Conservation (phyloP, 2,888 invertebrate species). For the Aphrophora alni region DNA sequence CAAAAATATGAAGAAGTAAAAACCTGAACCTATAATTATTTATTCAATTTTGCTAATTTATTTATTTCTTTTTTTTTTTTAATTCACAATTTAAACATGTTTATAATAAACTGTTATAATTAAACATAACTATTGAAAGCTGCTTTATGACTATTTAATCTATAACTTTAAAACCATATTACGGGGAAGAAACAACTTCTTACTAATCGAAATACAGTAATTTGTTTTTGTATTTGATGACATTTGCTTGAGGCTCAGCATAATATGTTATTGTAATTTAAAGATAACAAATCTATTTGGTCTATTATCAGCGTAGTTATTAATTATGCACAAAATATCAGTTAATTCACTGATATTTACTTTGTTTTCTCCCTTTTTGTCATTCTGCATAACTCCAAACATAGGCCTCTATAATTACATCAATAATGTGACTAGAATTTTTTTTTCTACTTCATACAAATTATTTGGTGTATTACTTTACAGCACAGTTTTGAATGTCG, state of each 20-base stretch:
- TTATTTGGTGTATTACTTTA: too few species aligned
- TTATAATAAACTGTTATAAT: too few species aligned
- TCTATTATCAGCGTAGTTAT: neutral
- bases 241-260: neutral
- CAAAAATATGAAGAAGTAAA: too few species aligned
- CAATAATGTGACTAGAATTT: too few species aligned
- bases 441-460: too few species aligned
- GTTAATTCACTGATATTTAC: neutral
- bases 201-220: neutral
- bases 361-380: neutral
- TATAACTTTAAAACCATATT: neutral
- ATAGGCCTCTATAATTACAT: too few species aligned
- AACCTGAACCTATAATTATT: too few species aligned
- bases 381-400: neutral
- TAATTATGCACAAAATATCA: neutral
- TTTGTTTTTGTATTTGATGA: neutral
- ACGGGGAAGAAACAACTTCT: neutral
- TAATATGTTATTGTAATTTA: neutral
- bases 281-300: neutral
- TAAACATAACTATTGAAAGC: too few species aligned
- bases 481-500: too few species aligned
- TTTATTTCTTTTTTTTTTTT: too few species aligned
- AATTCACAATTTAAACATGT: too few species aligned
- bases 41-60: too few species aligned
- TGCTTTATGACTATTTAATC: neutral